These are phyloP conservation scores for Toxotes jaculatrix DNA, from an alignment of 2,113 vertebrate species.

Conservation along the genomic window DNA sequence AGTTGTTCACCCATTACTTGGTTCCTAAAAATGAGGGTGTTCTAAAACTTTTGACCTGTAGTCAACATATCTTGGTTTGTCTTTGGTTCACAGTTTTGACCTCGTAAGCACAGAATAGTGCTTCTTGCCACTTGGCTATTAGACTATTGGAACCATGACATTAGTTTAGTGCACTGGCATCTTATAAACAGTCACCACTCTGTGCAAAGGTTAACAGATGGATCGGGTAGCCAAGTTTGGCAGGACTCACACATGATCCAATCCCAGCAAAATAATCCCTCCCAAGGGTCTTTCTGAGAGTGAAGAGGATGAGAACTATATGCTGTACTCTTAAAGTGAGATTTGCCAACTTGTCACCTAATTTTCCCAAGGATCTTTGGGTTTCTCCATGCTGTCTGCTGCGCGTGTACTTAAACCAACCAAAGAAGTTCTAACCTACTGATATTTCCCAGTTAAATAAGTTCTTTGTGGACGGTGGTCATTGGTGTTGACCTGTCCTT, in stretches of 20 bases:
- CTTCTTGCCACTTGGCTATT: not conserved
- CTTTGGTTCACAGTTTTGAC: too few species aligned
- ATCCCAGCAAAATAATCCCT: not conserved
- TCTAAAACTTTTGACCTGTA: too few species aligned
- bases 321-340: not conserved
- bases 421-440: slow-evolving; percentile 46
- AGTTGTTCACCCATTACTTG: too few species aligned
- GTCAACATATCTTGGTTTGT: too few species aligned
- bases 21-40: too few species aligned
- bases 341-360: slow-evolving; percentile 12
- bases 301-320: not conserved
- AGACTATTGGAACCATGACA: too few species aligned
- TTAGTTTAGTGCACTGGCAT: not conserved
- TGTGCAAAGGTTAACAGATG: slow-evolving; percentile 23
- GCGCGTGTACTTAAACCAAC: slow-evolving; percentile 9
- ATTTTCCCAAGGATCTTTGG: slow-evolving; percentile 14
- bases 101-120: not conserved
- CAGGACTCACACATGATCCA: slow-evolving; percentile 2
- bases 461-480: slow-evolving; percentile 74
- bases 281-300: not conserved
- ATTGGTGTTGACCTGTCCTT: slow-evolving; percentile 47
- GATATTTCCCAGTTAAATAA: slow-evolving; percentile 75
- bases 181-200: slow-evolving; percentile 5
- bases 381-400: slow-evolving; percentile 28
- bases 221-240: slow-evolving; percentile 3